A percentile compares a stretch with the other conserved stretches of the same genome.
These are phyloP conservation scores for Brachynemurus nebulosus DNA, from an alignment of 2,888 invertebrate species.

Conservation along the genomic window DNA sequence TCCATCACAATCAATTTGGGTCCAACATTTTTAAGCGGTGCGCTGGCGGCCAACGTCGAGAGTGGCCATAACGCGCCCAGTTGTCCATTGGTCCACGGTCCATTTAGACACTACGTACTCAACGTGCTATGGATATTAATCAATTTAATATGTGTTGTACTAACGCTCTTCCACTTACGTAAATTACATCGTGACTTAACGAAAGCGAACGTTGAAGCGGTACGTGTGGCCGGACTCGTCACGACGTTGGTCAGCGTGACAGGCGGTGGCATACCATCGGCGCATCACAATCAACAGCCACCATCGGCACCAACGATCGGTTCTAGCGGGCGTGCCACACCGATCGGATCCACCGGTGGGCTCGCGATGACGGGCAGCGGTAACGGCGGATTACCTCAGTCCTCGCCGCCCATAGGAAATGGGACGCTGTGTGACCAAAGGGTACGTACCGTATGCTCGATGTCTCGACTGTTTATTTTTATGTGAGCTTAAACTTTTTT, in stretches of 20 bases:
- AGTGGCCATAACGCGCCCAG: constrained; percentile 64
- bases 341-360: too few relatives aligned
- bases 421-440: not conserved
- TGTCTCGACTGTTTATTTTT: too few relatives aligned
- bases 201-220: constrained; percentile 72
- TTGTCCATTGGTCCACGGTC: constrained; percentile 76
- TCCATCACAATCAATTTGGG: constrained; percentile 83
- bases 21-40: constrained; percentile 72
- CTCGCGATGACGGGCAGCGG: not conserved
- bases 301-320: not conserved
- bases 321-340: not conserved
- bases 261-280: constrained; percentile 34
- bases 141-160: constrained; percentile 69
- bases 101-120: constrained; percentile 78
- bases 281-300: too few relatives aligned
- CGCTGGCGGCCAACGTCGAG: constrained; percentile 66
- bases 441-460: too few relatives aligned
- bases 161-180: constrained; percentile 71
- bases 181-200: constrained; percentile 70
- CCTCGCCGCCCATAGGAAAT: too few relatives aligned
- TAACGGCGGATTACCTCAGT: too few relatives aligned
- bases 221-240: constrained; percentile 67
- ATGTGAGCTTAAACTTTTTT: too few relatives aligned
- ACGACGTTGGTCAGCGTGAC: constrained; percentile 74
- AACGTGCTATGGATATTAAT: constrained; percentile 84